Evolutionary conservation across 2,888 invertebrate genomes (phyloP).

Genomic region (Eremobia ochroleuca): DNA sequence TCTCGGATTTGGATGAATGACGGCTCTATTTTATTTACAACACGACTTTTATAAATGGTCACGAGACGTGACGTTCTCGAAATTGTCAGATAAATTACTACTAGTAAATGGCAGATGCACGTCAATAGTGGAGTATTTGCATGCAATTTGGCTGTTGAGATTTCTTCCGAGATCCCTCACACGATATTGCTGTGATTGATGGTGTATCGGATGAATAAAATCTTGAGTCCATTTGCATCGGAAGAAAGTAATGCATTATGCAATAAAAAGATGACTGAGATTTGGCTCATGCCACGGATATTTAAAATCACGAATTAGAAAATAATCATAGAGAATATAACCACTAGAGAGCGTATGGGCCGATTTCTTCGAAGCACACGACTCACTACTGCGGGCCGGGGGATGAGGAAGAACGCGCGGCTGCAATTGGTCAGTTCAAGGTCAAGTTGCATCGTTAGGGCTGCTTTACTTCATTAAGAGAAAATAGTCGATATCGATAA

Average conservation of each 20-base stretch:
- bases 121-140: slow-evolving; percentile 33
- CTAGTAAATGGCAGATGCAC: slow-evolving; percentile 14
- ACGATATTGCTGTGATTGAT: slow-evolving; percentile 24
- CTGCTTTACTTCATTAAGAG: too few species aligned
- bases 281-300: not conserved
- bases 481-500: too few species aligned
- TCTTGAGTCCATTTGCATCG: slow-evolving; percentile 7
- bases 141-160: slow-evolving; percentile 33
- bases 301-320: not conserved
- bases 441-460: too few species aligned
- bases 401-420: too few species aligned
- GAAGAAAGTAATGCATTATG: slow-evolving; percentile 16
- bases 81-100: slow-evolving; percentile 27
- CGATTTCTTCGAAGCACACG: too few species aligned
- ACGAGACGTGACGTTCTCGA: slow-evolving; percentile 37
- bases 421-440: too few species aligned
- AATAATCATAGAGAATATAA: too few species aligned
- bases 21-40: slow-evolving; percentile 28
- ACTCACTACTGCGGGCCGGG: too few species aligned
- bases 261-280: slow-evolving; percentile 10
- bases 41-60: slow-evolving; percentile 23
- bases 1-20: slow-evolving; percentile 54
- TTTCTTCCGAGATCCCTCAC: slow-evolving; percentile 26
- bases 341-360: too few species aligned
- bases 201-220: slow-evolving; percentile 18